Percentiles rank a stretch among this genome's conserved stretches.
Conservation (phyloP, 2,888 invertebrate genomes). For the Amiota mariae region DNA sequence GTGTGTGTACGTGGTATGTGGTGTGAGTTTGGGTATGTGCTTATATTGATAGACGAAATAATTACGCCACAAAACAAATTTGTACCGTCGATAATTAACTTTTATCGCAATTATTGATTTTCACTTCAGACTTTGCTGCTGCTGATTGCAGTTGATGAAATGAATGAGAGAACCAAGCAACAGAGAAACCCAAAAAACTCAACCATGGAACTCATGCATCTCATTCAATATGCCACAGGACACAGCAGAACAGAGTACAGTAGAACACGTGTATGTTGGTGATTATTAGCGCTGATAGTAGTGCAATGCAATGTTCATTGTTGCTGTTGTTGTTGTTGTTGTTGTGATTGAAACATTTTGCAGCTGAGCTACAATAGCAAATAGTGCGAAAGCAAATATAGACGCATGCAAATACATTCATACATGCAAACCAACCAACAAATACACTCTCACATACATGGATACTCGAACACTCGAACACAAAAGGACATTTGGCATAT, state of each 20-base stretch:
- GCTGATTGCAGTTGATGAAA: constrained; percentile 4
- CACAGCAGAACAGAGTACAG: no score
- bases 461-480: no score
- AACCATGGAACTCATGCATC: no score
- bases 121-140: constrained; percentile 18
- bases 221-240: no score
- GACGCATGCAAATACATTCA: constrained; percentile 22
- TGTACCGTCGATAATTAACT: constrained; percentile 53
- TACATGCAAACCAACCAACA: constrained; percentile 18
- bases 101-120: constrained; percentile 52
- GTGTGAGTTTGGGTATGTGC: neutral
- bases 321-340: constrained; percentile 13
- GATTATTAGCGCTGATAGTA: neutral
- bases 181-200: neutral
- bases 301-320: neutral
- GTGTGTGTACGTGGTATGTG: no score
- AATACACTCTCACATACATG: constrained; percentile 10
- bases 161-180: neutral
- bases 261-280: no score
- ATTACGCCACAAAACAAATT: constrained; percentile 53
- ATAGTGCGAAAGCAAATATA: constrained; percentile 17
- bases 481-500: no score
- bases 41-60: constrained; percentile 41
- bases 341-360: constrained; percentile 20
- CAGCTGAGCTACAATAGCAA: constrained; percentile 12